These are phyloP conservation scores for Apeira syringaria DNA, from an alignment of 2,888 invertebrate genomes.

Conservation along the genomic window DNA sequence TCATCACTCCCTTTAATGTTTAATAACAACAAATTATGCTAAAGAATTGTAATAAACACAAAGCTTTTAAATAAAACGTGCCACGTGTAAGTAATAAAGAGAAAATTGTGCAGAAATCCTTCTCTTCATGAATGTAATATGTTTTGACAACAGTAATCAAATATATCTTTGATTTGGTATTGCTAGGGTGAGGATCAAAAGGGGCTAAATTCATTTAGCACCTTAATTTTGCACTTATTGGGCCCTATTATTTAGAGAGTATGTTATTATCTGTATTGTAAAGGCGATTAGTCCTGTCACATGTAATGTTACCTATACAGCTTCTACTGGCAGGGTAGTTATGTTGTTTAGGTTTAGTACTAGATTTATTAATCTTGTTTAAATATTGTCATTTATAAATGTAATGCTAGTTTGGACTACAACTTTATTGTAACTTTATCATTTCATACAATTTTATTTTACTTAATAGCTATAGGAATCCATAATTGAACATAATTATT, in stretches of 20 bases:
- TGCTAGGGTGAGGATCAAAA: conserved; percentile 12
- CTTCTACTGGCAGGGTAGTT: too few species aligned
- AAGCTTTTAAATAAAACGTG: background rate
- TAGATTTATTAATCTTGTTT: too few species aligned
- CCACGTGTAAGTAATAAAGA: background rate
- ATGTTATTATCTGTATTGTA: too few species aligned
- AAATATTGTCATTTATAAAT: too few species aligned
- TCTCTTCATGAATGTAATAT: conserved; percentile 1
- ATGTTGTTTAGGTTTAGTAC: too few species aligned
- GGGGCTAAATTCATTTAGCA: conserved; percentile 9
- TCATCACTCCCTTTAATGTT: background rate
- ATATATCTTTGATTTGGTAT: background rate
- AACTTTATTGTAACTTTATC: too few species aligned
- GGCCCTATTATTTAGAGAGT: background rate
- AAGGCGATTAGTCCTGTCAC: too few species aligned
- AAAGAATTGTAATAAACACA: background rate
- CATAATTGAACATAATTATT: too few species aligned
- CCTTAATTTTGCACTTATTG: conserved; percentile 9
- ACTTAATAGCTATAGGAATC: too few species aligned
- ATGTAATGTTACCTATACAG: too few species aligned
- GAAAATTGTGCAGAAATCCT: background rate
- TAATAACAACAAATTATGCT: background rate
- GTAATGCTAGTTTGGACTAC: too few species aligned
- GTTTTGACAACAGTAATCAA: conserved; percentile 15
- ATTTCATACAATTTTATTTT: too few species aligned